Evolutionary conservation across 2,797 vertebrate genomes (phyloP).

Genomic region (Paramormyrops hopkinsi): DNA sequence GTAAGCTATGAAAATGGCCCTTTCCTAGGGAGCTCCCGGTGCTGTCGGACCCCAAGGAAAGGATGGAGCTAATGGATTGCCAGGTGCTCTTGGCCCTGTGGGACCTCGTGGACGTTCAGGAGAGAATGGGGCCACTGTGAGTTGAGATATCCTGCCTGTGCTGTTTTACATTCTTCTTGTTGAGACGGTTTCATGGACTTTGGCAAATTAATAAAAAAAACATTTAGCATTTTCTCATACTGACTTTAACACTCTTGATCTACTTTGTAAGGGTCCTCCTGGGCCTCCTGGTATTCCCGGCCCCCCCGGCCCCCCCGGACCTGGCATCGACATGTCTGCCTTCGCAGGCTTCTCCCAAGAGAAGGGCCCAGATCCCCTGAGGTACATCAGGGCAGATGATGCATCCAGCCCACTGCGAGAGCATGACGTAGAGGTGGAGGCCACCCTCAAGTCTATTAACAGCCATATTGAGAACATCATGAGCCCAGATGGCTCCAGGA

Average conservation of each 20-base stretch:
- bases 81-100: conserved; percentile 85
- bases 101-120: conserved; percentile 91
- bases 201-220: not conserved
- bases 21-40: conserved; percentile 77
- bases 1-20: not conserved
- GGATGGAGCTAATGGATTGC: conserved; percentile 81
- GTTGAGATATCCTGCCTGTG: conserved; percentile 63
- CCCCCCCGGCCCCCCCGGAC: conserved; percentile 88
- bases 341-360: conserved; percentile 86
- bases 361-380: conserved; percentile 86
- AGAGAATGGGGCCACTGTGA: conserved; percentile 80
- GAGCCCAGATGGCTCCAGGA: conserved; percentile 84
- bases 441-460: conserved; percentile 89
- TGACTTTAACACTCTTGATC: not conserved
- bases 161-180: not conserved
- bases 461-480: conserved; percentile 90
- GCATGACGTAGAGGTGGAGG: conserved; percentile 86
- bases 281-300: conserved; percentile 86
- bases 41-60: conserved; percentile 84
- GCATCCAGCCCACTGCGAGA: conserved; percentile 73
- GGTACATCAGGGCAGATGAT: conserved; percentile 93
- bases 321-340: conserved; percentile 94
- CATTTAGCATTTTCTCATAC: not conserved
- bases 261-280: conserved; percentile 75
- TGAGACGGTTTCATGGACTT: not conserved